These are phyloP conservation scores for Girardinus metallicus DNA, from an alignment of 2,797 vertebrate genomes.

Conservation along the genomic window DNA sequence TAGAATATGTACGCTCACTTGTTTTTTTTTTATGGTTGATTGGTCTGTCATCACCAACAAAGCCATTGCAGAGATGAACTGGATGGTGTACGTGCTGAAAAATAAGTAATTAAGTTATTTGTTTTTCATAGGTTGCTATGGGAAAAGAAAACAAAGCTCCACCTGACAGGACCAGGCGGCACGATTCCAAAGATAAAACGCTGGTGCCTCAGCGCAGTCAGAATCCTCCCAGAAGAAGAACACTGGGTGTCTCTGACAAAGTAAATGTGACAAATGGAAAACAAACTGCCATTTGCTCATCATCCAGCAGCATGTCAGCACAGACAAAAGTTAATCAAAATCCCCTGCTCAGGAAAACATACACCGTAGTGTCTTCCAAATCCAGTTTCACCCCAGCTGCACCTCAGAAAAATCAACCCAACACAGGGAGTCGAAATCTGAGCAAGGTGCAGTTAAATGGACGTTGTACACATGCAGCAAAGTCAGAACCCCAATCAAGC, in stretches of 20 bases:
- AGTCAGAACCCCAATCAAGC: slow-evolving; percentile 9
- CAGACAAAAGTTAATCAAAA: neutral
- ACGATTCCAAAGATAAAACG: slow-evolving; percentile 13
- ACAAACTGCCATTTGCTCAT: neutral
- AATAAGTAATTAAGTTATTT: fast-evolving
- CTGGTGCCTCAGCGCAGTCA: neutral
- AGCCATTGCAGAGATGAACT: neutral
- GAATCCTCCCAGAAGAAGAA: slow-evolving; percentile 7
- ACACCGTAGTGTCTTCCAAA: neutral
- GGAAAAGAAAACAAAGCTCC: slow-evolving; percentile 75
- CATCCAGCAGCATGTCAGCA: neutral
- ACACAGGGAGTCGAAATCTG: neutral
- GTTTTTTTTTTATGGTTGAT: neutral
- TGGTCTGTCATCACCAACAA: neutral
- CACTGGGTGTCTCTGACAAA: slow-evolving; percentile 12
- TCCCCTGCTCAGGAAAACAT: slow-evolving; percentile 4
- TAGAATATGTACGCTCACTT: too few species aligned
- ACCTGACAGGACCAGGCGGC: neutral
- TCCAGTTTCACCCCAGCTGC: neutral
- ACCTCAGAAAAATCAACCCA: slow-evolving; percentile 16
- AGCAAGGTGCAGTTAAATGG: slow-evolving; percentile 12
- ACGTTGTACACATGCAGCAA: neutral
- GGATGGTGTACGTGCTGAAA: neutral
- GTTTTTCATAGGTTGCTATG: slow-evolving; percentile 39
- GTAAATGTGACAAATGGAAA: neutral